A percentile compares a stretch with the other conserved stretches of the same genome.
phyloP scores from a whole-genome alignment of 2,113 vertebrate genomes.

The Otis tarda region DNA sequence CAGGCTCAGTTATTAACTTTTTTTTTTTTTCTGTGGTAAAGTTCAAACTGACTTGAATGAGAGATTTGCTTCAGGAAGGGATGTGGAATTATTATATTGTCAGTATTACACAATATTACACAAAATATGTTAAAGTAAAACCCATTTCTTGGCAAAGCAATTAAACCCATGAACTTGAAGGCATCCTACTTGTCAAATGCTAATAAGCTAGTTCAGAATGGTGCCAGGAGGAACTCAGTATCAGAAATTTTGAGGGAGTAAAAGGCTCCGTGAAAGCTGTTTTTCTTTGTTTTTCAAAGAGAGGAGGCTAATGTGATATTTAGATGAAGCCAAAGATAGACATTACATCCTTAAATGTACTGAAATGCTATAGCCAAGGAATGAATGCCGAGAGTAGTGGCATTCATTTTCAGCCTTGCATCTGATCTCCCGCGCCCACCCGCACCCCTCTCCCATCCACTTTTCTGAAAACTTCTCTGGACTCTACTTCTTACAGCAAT shows the following conservation, averaged over 20 bases:
- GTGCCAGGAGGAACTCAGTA: not conserved
- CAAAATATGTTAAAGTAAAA: not conserved
- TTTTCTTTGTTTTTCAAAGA: not conserved
- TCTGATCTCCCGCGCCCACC: not conserved
- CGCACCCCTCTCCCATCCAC: not conserved
- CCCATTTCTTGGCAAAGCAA: not conserved
- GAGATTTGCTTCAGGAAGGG: not conserved
- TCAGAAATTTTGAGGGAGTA: not conserved
- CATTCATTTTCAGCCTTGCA: not conserved
- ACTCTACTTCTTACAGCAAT: not conserved
- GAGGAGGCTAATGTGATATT: not conserved
- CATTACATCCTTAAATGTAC: not conserved
- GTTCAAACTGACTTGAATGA: constrained; percentile 1
- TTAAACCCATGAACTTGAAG: not conserved
- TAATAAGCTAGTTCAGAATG: not conserved
- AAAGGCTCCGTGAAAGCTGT: not conserved
- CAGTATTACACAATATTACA: not conserved
- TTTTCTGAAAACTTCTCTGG: not conserved
- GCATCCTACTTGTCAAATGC: not conserved
- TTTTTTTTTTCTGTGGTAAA: not conserved
- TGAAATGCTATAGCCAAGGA: not conserved
- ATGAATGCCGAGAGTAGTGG: too few relatives aligned
- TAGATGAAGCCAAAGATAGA: not conserved
- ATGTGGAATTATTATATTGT: not conserved
- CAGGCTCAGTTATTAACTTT: not conserved